Base-by-base conservation (phyloP, 2,797 vertebrate species). In the Urophycis tenuis region DNA sequence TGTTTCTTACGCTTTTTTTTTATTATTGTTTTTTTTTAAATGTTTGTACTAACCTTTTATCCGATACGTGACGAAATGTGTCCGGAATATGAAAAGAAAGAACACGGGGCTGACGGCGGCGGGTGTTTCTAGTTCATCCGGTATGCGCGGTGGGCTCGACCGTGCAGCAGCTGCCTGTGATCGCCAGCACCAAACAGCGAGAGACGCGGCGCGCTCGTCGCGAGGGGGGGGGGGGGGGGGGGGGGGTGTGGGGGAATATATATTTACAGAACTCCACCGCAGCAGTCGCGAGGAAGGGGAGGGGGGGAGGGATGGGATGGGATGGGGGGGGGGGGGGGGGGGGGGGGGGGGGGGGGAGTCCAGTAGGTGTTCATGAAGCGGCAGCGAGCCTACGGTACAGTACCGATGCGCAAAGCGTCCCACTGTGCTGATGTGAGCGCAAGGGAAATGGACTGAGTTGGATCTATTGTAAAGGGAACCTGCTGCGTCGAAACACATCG, bases 221-320 rank as follows among this genome's bases (percentile, higher is more conserved):
- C 80, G 71, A 85, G 84, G 83, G 86, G 87, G 19, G 41, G 80
- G 83, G 85, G 81, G 77, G 80, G 81, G n/a, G 82, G 82, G 19
- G 82, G 82, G 78, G 75, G 80, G 77, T 77, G 84, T 86, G 39
- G 79, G 89, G 90, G 91, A 93, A 93, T 90, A 94, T 94, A 94
- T 94, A 94, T 93, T 90, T 92, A 88, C 87, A 84, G 89, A 92
- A 87, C 89, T 85, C 89, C 83, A 84, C 89, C 88, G 91, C 94
- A 92, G 90, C 89, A n/a, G 22, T 85, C 83, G 79, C 81, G 72
- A 85, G 84, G 82, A 86, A 87, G 22, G 17, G 19, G 17, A 19
- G 4, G 7, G 6, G 45, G 79, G 77, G 78, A 33, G 83, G 86
- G 39, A 79, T 88, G 90, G 91, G 92, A 90, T 91, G 92, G 90